Conservation (phyloP, 2,113 vertebrate genomes). For the Macroglossus sobrinus region DNA sequence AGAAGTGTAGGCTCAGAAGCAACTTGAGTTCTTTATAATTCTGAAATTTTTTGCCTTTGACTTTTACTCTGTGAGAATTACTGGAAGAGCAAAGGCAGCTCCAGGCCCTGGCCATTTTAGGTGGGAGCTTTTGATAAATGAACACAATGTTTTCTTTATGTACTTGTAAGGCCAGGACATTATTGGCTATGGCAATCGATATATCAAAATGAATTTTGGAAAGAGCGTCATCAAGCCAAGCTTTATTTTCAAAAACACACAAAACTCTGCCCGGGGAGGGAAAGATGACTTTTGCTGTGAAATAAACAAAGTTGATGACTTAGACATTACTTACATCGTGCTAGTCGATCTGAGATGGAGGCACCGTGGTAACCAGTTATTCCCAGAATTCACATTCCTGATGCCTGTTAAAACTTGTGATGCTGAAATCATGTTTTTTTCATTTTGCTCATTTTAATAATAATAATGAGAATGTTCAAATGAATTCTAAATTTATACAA, state of each 20-base stretch:
- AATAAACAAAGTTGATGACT: constrained; percentile 57
- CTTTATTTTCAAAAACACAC: constrained; percentile 63
- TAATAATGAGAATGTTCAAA: constrained; percentile 43
- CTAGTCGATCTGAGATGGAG: background rate
- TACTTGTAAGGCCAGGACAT: constrained; percentile 25
- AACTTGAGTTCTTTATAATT: background rate
- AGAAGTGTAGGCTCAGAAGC: background rate
- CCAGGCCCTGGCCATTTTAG: background rate
- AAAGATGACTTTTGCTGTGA: constrained; percentile 52
- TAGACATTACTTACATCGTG: background rate
- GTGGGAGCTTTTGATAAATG: constrained; percentile 16
- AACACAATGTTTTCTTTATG: background rate
- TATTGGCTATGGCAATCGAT: background rate
- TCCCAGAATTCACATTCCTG: background rate
- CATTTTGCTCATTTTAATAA: constrained; percentile 53
- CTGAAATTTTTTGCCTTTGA: constrained; percentile 1
- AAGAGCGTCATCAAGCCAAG: constrained; percentile 50
- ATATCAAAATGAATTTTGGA: constrained; percentile 63
- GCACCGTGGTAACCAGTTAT: background rate
- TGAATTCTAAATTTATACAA: constrained; percentile 29
- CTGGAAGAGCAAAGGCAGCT: background rate
- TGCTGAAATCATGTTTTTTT: background rate
- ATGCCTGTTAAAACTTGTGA: constrained; percentile 27
- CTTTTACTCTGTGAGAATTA: background rate
- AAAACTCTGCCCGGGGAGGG: background rate